Percentiles rank a stretch among this genome's conserved stretches.
Conservation (phyloP, 2,797 vertebrate species). For the Periophthalmus magnuspinnatus region DNA sequence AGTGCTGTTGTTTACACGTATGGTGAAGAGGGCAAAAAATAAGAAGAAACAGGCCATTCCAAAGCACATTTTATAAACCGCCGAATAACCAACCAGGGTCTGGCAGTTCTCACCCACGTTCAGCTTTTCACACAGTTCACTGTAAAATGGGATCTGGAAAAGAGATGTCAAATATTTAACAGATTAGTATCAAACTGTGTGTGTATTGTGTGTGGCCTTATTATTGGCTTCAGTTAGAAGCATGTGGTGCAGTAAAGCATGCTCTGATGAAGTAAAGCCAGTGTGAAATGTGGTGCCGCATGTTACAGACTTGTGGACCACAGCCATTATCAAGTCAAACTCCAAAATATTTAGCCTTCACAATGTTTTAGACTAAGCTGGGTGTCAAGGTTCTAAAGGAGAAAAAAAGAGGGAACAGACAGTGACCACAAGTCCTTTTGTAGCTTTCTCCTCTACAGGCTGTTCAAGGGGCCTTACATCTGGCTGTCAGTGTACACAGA, state of each 20-base stretch:
- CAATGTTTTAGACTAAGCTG: constrained; percentile 50
- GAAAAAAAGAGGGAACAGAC: constrained; percentile 65
- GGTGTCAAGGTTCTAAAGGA: constrained; percentile 60
- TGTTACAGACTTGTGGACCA: constrained; percentile 39
- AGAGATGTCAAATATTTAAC: constrained; percentile 35
- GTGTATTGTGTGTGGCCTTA: background rate
- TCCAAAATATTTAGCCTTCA: constrained; percentile 6
- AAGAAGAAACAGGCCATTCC: constrained; percentile 98
- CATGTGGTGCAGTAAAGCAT: background rate
- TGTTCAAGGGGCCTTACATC: constrained; percentile 68
- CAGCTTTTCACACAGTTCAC: constrained; percentile 82
- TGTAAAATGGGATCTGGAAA: constrained; percentile 87
- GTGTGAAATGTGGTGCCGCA: constrained; percentile 42
- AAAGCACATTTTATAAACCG: constrained; percentile 96
- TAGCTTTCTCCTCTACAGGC: constrained; percentile 54
- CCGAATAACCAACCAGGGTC: constrained; percentile 90
- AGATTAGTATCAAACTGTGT: background rate
- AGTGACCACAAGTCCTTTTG: constrained; percentile 60
- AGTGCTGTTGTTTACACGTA: constrained; percentile 86
- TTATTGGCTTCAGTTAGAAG: background rate
- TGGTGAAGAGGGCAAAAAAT: constrained; percentile 85
- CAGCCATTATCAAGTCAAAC: constrained; percentile 7
- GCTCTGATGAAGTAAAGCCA: constrained; percentile 46
- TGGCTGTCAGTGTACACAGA: constrained; percentile 64
- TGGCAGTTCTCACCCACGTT: constrained; percentile 88